These are phyloP conservation scores for Girardinus metallicus DNA, from an alignment of 2,797 vertebrate genomes.

Conservation along the genomic window DNA sequence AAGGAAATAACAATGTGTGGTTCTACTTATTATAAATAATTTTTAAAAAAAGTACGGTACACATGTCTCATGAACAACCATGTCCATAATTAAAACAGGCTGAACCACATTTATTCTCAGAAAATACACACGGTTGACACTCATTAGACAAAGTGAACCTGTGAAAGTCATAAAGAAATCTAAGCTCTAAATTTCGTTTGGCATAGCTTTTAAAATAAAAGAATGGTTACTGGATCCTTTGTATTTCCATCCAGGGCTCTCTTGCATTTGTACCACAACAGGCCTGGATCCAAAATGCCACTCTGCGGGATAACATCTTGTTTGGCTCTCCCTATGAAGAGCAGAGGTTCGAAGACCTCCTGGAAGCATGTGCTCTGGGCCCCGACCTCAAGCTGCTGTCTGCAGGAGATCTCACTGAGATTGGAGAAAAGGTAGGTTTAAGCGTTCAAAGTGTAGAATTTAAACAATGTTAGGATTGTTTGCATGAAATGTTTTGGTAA, in stretches of 20 bases:
- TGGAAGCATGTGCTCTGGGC: constrained; percentile 89
- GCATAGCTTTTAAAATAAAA: not conserved
- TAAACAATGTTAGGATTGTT: not conserved
- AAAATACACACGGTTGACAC: not conserved
- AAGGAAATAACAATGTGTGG: not conserved
- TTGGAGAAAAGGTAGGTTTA: constrained; percentile 91
- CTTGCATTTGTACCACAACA: constrained; percentile 95
- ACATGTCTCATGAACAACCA: not conserved
- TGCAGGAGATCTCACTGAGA: constrained; percentile 90
- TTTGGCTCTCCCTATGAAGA: constrained; percentile 88
- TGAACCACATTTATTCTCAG: not conserved
- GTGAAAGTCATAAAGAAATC: not conserved
- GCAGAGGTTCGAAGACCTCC: constrained; percentile 80
- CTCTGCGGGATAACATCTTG: constrained; percentile 91
- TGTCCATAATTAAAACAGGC: not conserved
- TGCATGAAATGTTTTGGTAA: not conserved
- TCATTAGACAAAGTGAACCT: not conserved
- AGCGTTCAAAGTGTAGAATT: not conserved
- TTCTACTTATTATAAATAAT: not conserved
- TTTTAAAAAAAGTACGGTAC: not conserved
- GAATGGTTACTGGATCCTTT: not conserved
- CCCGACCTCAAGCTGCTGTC: constrained; percentile 90
- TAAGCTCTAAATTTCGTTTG: not conserved
- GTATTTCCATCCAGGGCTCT: constrained; percentile 83
- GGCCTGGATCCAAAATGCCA: constrained; percentile 97